These are phyloP conservation scores for Ptychochromis oligacanthus DNA, from an alignment of 2,113 vertebrate genomes.

Conservation along the genomic window DNA sequence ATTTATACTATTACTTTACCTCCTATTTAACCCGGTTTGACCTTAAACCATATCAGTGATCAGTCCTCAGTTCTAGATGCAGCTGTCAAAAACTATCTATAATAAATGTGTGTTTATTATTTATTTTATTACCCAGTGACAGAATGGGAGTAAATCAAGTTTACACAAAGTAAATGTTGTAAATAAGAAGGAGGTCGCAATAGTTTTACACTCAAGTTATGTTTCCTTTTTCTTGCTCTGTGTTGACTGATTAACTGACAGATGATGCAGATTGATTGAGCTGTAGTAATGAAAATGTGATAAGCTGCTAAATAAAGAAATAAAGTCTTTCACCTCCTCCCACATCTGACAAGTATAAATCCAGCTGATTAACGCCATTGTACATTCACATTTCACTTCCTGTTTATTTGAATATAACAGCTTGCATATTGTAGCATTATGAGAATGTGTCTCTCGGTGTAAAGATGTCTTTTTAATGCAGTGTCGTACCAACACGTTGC, in stretches of 20 bases:
- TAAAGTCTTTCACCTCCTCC: slow-evolving; percentile 68
- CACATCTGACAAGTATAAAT: slow-evolving; percentile 74
- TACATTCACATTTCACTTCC: slow-evolving; percentile 64
- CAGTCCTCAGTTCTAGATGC: background rate
- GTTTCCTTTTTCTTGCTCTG: background rate
- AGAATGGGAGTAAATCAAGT: background rate
- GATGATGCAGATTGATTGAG: slow-evolving; percentile 40
- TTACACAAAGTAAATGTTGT: background rate
- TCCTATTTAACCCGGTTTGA: background rate
- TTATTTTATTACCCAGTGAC: background rate
- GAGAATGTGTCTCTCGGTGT: slow-evolving; percentile 77
- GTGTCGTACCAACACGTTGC: slow-evolving; percentile 65
- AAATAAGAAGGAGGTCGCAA: background rate
- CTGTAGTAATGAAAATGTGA: slow-evolving; percentile 67
- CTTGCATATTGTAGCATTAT: slow-evolving; percentile 75
- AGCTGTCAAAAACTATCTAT: background rate
- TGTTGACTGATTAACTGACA: slow-evolving; percentile 15
- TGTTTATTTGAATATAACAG: slow-evolving; percentile 78
- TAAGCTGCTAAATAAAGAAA: slow-evolving; percentile 71
- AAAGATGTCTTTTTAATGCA: slow-evolving; percentile 78
- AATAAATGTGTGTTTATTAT: background rate
- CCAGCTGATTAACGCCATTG: slow-evolving; percentile 79
- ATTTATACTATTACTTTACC: background rate
- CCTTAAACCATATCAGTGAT: background rate
- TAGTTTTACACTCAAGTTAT: background rate